phyloP scores from a whole-genome alignment of 2,113 vertebrate species.

The Dasypus novemcinctus region DNA sequence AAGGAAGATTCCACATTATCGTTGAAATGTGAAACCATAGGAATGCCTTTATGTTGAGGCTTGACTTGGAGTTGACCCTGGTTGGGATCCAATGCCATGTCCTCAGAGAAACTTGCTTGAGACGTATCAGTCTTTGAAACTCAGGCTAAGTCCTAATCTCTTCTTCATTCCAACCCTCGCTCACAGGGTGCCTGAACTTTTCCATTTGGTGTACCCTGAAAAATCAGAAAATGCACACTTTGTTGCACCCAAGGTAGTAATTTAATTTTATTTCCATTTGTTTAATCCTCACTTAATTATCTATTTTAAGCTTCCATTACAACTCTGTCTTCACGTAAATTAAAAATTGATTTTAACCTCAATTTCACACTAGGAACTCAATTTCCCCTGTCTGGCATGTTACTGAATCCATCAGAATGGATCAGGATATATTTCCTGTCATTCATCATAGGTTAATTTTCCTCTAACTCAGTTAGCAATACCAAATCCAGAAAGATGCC shows the following conservation, averaged over 20 bases:
- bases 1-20: neutral
- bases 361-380: neutral
- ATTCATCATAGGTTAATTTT: no score
- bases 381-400: neutral
- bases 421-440: neutral
- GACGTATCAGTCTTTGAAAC: neutral
- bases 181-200: neutral
- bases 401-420: neutral
- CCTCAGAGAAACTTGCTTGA: neutral
- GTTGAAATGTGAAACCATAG: neutral
- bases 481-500: neutral
- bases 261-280: neutral
- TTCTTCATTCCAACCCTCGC: neutral
- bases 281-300: neutral
- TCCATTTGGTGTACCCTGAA: neutral
- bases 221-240: neutral
- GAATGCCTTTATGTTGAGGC: neutral
- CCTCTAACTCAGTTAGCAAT: neutral
- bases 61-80: fast-evolving
- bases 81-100: neutral
- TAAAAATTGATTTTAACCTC: neutral
- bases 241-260: neutral
- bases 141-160: neutral
- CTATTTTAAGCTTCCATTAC: neutral
- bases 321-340: neutral